Percentiles rank a stretch among this genome's conserved stretches.
phyloP scores from a whole-genome alignment of 2,888 invertebrate genomes.

The Psylliodes chrysocephalus region DNA sequence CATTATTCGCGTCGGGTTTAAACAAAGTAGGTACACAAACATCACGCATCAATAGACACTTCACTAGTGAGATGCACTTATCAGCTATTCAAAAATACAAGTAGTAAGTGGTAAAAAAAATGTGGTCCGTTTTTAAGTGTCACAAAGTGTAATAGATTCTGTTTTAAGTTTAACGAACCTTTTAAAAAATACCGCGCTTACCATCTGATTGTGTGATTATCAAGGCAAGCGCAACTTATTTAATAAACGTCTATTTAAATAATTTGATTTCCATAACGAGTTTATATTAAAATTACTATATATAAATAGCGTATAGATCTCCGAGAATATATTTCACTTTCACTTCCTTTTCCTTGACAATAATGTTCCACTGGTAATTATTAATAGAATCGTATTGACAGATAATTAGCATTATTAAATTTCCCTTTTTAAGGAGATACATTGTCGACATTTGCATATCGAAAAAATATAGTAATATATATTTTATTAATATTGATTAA shows the following conservation, averaged over 20 bases:
- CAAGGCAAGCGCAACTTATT: neutral
- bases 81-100: too few relatives aligned
- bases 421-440: neutral
- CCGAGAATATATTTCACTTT: constrained; percentile 9
- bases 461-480: too few relatives aligned
- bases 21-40: too few relatives aligned
- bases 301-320: neutral
- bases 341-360: constrained; percentile 13
- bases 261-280: neutral
- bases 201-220: neutral
- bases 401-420: neutral
- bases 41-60: too few relatives aligned
- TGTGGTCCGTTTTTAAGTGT: too few relatives aligned
- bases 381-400: neutral
- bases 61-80: too few relatives aligned
- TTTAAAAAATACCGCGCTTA: neutral
- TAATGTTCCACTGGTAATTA: neutral
- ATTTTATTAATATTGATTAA: too few relatives aligned
- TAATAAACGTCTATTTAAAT: neutral
- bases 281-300: constrained; percentile 8
- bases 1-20: too few relatives aligned
- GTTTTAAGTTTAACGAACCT: neutral
- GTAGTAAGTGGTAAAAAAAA: too few relatives aligned
- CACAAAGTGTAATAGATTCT: neutral
- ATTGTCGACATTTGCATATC: neutral